Conservation (phyloP, 2,113 vertebrate genomes). For the Cololabis saira region DNA sequence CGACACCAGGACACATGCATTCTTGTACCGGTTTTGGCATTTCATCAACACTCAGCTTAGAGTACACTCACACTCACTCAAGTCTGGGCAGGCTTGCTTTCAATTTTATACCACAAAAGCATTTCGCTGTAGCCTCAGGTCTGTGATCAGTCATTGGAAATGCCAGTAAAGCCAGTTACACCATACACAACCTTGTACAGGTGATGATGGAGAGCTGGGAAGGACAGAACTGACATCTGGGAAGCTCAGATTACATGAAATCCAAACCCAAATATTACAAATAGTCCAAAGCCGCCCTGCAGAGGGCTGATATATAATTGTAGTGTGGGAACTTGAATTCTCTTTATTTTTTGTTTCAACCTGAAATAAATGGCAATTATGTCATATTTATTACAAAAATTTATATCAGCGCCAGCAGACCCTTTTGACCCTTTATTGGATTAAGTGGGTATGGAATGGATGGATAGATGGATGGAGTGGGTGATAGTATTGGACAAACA, state of each 20-base stretch:
- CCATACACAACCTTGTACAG: neutral
- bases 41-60: neutral
- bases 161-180: conserved; percentile 3
- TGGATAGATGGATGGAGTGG: no score
- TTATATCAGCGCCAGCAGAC: no score
- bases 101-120: neutral
- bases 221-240: neutral
- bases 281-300: neutral
- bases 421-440: no score
- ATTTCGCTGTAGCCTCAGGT: neutral
- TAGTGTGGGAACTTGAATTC: neutral
- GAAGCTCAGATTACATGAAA: neutral
- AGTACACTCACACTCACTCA: neutral
- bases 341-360: no score
- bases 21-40: neutral
- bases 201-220: neutral
- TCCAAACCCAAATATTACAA: neutral
- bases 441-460: no score
- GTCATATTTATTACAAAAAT: no score
- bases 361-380: no score
- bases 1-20: conserved; percentile 1
- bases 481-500: no score
- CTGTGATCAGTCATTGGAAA: conserved; percentile 17
- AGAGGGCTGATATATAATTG: neutral
- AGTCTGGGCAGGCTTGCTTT: neutral